These are phyloP conservation scores for Hydriomena furcata DNA, from an alignment of 2,888 invertebrate species.

Conservation along the genomic window DNA sequence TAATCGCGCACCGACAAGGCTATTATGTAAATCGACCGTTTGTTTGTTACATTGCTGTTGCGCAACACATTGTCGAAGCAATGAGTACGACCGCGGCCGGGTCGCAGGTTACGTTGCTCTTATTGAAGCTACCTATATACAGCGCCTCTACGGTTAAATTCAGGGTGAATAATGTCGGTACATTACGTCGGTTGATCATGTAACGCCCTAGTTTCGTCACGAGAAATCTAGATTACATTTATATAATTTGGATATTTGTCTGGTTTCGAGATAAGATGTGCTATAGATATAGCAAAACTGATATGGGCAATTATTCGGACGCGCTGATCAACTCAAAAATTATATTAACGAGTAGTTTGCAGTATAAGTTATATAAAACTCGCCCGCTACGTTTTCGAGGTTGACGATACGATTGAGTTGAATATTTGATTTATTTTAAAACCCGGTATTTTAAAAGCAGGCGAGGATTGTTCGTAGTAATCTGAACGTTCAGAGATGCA, in stretches of 20 bases:
- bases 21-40: conserved; percentile 77
- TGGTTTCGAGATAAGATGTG: not conserved
- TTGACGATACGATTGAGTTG: no score
- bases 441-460: no score
- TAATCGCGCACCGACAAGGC: conserved; percentile 68
- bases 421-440: no score
- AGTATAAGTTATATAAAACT: no score
- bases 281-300: not conserved
- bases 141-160: conserved; percentile 32
- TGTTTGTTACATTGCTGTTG: conserved; percentile 73
- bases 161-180: conserved; percentile 16
- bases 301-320: not conserved
- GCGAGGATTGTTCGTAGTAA: no score
- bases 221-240: conserved; percentile 19
- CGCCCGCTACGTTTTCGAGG: no score
- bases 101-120: conserved; percentile 72
- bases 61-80: conserved; percentile 67
- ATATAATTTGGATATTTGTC: conserved; percentile 14
- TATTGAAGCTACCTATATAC: conserved; percentile 29
- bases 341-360: not conserved
- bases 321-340: not conserved
- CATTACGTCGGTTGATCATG: conserved; percentile 18
- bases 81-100: conserved; percentile 54
- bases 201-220: conserved; percentile 22
- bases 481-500: no score